A percentile compares a stretch with the other conserved stretches of the same genome.
Evolutionary conservation across 1,140 invertebrate genomes (phyloP).

Genomic region (Apis dorsata): DNA sequence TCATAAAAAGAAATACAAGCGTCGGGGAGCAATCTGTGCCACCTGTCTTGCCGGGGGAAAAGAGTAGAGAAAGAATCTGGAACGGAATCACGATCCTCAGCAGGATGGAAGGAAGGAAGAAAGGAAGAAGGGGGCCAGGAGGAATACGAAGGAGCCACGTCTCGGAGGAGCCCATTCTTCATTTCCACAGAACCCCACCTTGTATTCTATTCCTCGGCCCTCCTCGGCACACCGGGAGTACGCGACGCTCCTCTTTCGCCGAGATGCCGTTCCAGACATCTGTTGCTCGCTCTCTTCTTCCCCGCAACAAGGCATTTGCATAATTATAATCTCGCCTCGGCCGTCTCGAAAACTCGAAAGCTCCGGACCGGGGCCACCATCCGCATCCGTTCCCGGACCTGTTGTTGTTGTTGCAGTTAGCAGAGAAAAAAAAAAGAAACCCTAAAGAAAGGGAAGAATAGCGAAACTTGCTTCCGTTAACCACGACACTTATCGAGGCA

Average conservation of each 20-base stretch:
- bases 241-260: conserved; percentile 48
- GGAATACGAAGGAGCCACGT: conserved; percentile 47
- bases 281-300: conserved; percentile 66
- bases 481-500: conserved; percentile 59
- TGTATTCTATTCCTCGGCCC: conserved; percentile 49
- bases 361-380: conserved; percentile 21
- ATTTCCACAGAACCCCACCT: conserved; percentile 53
- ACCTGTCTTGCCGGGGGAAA: conserved; percentile 49
- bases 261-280: conserved; percentile 68
- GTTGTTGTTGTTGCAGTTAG: conserved; percentile 16
- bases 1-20: conserved; percentile 65
- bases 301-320: conserved; percentile 69
- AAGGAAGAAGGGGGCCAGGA: background rate
- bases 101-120: too few relatives aligned
- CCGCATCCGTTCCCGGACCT: conserved; percentile 55
- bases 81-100: background rate
- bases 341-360: conserved; percentile 64
- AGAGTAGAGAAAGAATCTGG: conserved; percentile 43
- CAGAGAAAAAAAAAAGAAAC: conserved; percentile 8
- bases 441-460: conserved; percentile 25
- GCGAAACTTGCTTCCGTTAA: conserved; percentile 62
- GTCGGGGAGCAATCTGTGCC: conserved; percentile 58
- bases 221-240: background rate
- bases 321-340: conserved; percentile 70
- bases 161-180: conserved; percentile 44